Base-by-base conservation (phyloP, 1,140 invertebrate genomes). In the Ditylenchus dipsaci region DNA sequence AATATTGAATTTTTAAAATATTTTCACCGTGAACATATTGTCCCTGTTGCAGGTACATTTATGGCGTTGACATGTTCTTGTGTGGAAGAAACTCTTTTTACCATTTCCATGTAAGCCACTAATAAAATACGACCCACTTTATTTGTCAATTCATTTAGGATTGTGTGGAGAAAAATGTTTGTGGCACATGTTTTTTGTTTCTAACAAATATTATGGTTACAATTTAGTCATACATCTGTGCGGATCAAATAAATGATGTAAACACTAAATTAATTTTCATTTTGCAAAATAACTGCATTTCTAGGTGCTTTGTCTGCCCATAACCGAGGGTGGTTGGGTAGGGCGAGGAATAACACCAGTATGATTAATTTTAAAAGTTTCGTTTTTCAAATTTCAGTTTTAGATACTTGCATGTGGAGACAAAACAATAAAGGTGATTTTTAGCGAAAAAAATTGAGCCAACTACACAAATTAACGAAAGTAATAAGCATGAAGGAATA, bases 61-160 rank as follows among this genome's bases (percentile, higher is more conserved):
- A 88, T 76, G 91, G 90, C 67, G 87, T 89, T 74, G 89, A 93
- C 83, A 84, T 93, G 57, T 88, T 92, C 66, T 87, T 90, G 0
- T 88, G 89, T 82, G 90, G 91, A 27, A 88, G 88, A 73, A 91
- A 91, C 84, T 87, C 91, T 21, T 91, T 89, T 83, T 92, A 90
- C 77, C 90, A 91, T 73, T 93, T 90, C 80, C 86, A 88, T 53
- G 49, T 53, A 53, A 53, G n/a, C n/a, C 15, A 7, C 15, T 53
- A 17, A 7, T 53, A 7, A 8, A 8, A 53, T 17, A 15, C 3
- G 15, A 11, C 33, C 3, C 33, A 38, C 11, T 38, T 38, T 5
- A 38, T 38, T 38, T 38, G 3, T 3, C 33, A 5, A 38, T 5
- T 38, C 8, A 7, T 53, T 21, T 53, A 53, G 74, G 90, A 93